Percentiles rank a stretch among this genome's conserved stretches.
Conservation (phyloP, 64 coral and sea anemone species). For the Dendronephthya gigantea region DNA sequence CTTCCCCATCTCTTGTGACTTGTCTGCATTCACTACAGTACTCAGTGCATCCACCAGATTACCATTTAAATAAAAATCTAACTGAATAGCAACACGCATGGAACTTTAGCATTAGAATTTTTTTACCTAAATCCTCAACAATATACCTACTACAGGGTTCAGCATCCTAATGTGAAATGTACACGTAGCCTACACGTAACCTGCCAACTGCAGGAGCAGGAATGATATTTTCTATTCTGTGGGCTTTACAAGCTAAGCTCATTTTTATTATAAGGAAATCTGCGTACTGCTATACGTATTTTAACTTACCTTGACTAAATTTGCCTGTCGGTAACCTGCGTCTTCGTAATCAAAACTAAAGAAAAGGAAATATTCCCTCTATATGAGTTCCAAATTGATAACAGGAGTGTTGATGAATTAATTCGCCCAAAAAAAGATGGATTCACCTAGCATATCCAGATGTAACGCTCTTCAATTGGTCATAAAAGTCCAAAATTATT, state of each 20-base stretch:
- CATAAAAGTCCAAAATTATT: slow-evolving; percentile 89
- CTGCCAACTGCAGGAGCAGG: too few relatives aligned
- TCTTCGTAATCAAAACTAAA: slow-evolving; percentile 96
- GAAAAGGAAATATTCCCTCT: background rate
- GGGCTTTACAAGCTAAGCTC: too few relatives aligned
- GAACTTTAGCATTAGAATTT: background rate
- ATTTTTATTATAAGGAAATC: too few relatives aligned
- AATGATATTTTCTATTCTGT: too few relatives aligned
- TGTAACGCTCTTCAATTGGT: slow-evolving; percentile 67
- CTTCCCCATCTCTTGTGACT: slow-evolving; percentile 42
- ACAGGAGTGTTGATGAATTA: too few relatives aligned
- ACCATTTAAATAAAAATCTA: slow-evolving; percentile 86
- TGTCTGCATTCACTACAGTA: slow-evolving; percentile 75
- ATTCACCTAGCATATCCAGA: slow-evolving; percentile 90
- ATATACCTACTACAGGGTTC: too few relatives aligned
- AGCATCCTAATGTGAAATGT: background rate
- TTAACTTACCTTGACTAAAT: slow-evolving; percentile 51
- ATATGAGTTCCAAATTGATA: too few relatives aligned
- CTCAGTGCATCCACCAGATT: slow-evolving; percentile 69
- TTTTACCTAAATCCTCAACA: too few relatives aligned
- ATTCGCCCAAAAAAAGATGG: background rate
- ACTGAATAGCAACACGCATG: slow-evolving; percentile 26
- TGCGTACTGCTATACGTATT: background rate
- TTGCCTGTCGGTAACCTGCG: slow-evolving; percentile 59
- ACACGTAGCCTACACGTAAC: background rate